Percentiles rank a stretch among this genome's conserved stretches.
phyloP scores from a whole-genome alignment of 2,888 invertebrate genomes.

The Priocnemis perturbator region DNA sequence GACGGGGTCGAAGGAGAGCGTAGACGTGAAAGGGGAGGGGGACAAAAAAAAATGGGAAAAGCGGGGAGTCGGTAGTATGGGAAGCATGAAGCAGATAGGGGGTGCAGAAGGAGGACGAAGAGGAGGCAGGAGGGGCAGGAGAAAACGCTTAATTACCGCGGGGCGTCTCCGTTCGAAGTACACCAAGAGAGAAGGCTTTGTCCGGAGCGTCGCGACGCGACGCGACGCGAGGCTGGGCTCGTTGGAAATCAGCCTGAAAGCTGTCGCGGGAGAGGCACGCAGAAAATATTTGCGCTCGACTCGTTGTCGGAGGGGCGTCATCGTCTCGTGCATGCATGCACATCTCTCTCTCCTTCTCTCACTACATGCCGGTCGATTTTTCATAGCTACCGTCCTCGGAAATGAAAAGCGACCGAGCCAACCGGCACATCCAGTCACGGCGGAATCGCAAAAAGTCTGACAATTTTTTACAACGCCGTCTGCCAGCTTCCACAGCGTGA shows the following conservation, averaged over 20 bases:
- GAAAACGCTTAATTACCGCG: slow-evolving; percentile 32
- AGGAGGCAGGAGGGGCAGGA: slow-evolving; percentile 16
- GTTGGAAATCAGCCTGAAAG: slow-evolving; percentile 10
- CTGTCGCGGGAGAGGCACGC: neutral
- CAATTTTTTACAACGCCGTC: no score
- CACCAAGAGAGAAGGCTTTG: slow-evolving; percentile 16
- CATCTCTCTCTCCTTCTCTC: no score
- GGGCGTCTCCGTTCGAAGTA: slow-evolving; percentile 11
- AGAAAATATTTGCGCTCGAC: no score
- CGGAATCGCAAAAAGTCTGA: no score
- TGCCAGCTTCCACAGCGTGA: no score
- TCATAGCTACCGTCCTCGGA: no score
- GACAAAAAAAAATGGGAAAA: slow-evolving; percentile 3
- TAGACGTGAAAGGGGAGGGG: neutral
- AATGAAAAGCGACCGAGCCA: no score
- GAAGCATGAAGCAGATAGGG: neutral
- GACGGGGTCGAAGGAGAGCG: no score
- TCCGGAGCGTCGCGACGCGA: slow-evolving; percentile 13
- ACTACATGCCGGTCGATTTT: no score
- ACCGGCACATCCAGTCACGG: no score
- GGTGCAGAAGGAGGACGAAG: neutral
- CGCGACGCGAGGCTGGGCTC: neutral
- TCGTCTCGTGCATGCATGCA: no score
- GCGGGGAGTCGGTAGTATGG: neutral
- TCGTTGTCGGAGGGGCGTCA: no score